phyloP scores from a whole-genome alignment of 2,888 invertebrate genomes.

The Anodontia alba region DNA sequence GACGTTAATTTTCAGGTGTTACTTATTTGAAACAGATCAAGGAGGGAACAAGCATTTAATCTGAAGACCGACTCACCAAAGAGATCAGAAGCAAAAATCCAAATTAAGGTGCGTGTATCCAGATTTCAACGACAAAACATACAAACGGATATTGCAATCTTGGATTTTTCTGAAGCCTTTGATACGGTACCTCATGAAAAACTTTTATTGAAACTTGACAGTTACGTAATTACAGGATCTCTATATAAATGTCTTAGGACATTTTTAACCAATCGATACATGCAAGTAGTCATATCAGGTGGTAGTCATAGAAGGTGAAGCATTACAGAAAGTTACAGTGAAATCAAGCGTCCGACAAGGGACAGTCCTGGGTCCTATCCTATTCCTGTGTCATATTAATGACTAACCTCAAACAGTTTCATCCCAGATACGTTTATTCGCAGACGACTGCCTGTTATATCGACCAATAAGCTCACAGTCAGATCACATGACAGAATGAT shows the following conservation, averaged over 20 bases:
- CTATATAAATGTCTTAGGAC: slow-evolving; percentile 5
- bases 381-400: background rate
- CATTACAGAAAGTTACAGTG: background rate
- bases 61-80: no score
- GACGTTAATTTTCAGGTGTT: no score
- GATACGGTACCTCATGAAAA: background rate
- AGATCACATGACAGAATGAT: background rate
- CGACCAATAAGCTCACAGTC: background rate
- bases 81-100: no score
- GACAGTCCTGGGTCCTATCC: slow-evolving; percentile 5
- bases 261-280: background rate
- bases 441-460: background rate
- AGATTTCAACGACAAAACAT: background rate
- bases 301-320: background rate
- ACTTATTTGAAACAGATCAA: no score
- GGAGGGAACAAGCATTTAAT: no score
- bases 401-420: background rate
- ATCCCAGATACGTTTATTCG: background rate
- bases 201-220: background rate
- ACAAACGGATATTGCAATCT: background rate
- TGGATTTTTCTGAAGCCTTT: slow-evolving; percentile 10
- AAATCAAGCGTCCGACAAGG: background rate
- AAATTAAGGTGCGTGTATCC: no score
- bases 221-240: background rate
- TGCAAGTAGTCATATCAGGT: no score